Conservation (phyloP, 1,140 invertebrate species). For the Anastrepha obliqua region DNA sequence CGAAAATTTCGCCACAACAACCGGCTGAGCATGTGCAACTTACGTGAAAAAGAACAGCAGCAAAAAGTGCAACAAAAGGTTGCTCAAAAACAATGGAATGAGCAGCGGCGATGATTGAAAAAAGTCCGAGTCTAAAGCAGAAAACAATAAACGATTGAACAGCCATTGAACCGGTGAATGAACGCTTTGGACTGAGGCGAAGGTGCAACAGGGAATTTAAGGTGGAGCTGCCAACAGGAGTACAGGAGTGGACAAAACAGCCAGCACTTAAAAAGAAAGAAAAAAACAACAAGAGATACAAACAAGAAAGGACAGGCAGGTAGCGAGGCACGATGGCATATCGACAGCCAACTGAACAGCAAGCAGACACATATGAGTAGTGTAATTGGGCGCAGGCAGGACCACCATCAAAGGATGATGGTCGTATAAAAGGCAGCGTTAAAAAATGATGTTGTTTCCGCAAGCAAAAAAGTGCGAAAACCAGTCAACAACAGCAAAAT, state of each 20-base stretch:
- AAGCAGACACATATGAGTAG: neutral
- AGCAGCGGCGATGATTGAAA: slow-evolving; percentile 7
- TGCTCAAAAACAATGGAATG: neutral
- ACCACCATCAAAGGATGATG: slow-evolving; percentile 41
- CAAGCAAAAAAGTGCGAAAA: slow-evolving; percentile 29
- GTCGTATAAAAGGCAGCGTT: neutral
- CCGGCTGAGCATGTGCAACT: slow-evolving; percentile 4
- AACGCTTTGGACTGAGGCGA: neutral
- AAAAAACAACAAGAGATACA: neutral
- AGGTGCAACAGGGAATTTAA: neutral
- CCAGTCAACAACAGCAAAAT: slow-evolving; percentile 14
- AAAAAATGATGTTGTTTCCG: neutral
- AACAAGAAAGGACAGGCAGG: neutral
- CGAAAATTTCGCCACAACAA: slow-evolving; percentile 33
- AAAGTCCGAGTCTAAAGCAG: slow-evolving; percentile 34
- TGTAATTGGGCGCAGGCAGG: slow-evolving; percentile 41
- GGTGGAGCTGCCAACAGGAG: slow-evolving; percentile 16
- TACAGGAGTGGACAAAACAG: neutral
- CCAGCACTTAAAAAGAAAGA: neutral
- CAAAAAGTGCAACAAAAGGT: slow-evolving; percentile 19
- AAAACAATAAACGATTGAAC: slow-evolving; percentile 52
- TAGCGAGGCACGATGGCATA: neutral
- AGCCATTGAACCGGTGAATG: slow-evolving; percentile 40
- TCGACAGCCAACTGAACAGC: slow-evolving; percentile 14
- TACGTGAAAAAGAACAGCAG: neutral